Base-by-base conservation (phyloP, 2,113 vertebrate species). In the Neolamprologus toae region DNA sequence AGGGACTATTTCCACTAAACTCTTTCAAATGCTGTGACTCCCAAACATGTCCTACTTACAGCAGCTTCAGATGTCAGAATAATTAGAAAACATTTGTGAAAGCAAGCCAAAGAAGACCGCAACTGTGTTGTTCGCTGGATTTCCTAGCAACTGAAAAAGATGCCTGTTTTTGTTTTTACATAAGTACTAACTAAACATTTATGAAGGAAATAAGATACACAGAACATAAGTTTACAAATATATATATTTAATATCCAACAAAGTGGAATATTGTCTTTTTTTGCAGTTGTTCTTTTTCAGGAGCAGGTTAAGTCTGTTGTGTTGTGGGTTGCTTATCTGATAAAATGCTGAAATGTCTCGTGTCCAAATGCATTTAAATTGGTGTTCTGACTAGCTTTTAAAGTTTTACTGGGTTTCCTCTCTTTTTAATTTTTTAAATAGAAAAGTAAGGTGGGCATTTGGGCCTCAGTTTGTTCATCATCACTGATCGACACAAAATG, bases 31-130 rank as follows among this genome's bases (percentile, higher is more conserved):
- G 80, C 37, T 16, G 49, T 33, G 28, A 82, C 63, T 85, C 59
- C 23, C 35, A 63, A 90, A 85, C 61, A 68, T 89, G 90, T 83
- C 91, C 88, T 84, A 71, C 86, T 94, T 93, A 88, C 19, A 88
- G 80, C 91, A 90, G 31, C 42, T 82, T 88, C 66, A 40, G 31
- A 49, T 82, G 9, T 68, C 59, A 73, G 17, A 14, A 47, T 45
- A 42, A 83, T 80, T 53, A 81, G 33, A 59, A 76, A 76, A 76
- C 21, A 76, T 26, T 28, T 85, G 45, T 87, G 89, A 92, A 42
- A 71, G 84, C 81, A 26, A 79, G 66, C 92, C 88, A 84, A 88
- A 33, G 63, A 88, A 91, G 51, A 1, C 73, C 8, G 21, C 81
- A 16, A 35, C 8, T 85, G 37, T 53, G n/a, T 14, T 19, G 17